These are phyloP conservation scores for Aix galericulata DNA, from an alignment of 2,113 vertebrate species.

Conservation along the genomic window DNA sequence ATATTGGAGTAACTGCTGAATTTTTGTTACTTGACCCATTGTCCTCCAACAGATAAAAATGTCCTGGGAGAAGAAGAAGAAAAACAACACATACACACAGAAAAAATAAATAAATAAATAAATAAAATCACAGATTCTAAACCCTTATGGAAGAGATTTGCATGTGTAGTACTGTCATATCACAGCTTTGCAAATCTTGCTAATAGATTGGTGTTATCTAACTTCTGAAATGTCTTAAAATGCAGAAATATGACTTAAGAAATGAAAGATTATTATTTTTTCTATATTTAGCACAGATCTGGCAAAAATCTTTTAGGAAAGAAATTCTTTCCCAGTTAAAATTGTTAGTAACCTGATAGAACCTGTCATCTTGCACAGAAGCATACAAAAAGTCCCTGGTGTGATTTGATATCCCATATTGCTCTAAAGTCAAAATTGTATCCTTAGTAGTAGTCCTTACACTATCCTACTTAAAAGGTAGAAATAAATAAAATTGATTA, in stretches of 20 bases:
- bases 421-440: neutral
- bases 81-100: too few relatives aligned
- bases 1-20: conserved; percentile 39
- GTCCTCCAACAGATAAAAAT: conserved; percentile 53
- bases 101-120: neutral
- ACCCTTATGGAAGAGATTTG: neutral
- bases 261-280: neutral
- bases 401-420: neutral
- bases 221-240: conserved; percentile 18
- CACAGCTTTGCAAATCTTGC: neutral
- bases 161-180: neutral
- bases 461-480: neutral
- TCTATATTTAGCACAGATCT: neutral
- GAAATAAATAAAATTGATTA: neutral
- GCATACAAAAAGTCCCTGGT: neutral
- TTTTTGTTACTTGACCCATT: conserved; percentile 57
- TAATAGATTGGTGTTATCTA: neutral
- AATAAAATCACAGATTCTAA: neutral
- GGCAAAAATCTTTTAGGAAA: neutral
- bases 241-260: neutral
- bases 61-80: neutral
- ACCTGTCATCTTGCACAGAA: neutral
- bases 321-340: neutral
- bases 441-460: too few relatives aligned
- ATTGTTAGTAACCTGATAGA: neutral